These are phyloP conservation scores for Copsychus sechellarum DNA, from an alignment of 2,113 vertebrate species.

Conservation along the genomic window DNA sequence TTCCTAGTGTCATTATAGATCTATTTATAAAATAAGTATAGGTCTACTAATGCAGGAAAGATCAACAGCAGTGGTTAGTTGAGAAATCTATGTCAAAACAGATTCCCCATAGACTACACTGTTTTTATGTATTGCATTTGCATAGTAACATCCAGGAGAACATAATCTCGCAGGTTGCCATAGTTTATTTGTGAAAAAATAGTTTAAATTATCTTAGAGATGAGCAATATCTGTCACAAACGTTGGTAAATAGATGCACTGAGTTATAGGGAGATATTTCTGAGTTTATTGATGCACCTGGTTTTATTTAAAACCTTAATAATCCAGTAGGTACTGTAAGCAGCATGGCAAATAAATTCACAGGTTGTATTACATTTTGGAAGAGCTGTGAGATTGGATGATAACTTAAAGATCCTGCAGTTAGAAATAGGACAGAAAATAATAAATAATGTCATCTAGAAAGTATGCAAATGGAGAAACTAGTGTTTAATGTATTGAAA, in stretches of 20 bases:
- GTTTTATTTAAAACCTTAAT: conserved; percentile 55
- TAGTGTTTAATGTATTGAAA: not conserved
- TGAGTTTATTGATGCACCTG: conserved; percentile 2
- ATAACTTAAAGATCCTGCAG: not conserved
- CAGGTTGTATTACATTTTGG: not conserved
- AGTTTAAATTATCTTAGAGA: conserved; percentile 6
- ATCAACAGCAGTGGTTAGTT: not conserved
- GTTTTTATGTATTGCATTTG: not conserved
- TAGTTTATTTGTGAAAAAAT: not conserved
- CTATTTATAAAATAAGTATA: not conserved
- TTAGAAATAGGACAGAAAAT: conserved; percentile 1
- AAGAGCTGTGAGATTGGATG: conserved; percentile 20
- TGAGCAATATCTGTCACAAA: not conserved
- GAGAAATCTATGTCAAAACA: not conserved
- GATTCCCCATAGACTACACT: not conserved
- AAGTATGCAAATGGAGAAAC: not conserved
- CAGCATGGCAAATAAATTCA: conserved; percentile 20
- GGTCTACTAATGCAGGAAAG: not conserved
- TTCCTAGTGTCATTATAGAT: not conserved
- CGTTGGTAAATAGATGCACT: not conserved
- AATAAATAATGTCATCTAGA: conserved; percentile 8
- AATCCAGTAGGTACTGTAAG: conserved; percentile 3
- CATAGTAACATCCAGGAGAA: not conserved
- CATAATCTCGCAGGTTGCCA: not conserved
- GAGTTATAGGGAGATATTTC: conserved; percentile 1